phyloP scores from a whole-genome alignment of 1,140 invertebrate species.

The Drosophila asahinai region DNA sequence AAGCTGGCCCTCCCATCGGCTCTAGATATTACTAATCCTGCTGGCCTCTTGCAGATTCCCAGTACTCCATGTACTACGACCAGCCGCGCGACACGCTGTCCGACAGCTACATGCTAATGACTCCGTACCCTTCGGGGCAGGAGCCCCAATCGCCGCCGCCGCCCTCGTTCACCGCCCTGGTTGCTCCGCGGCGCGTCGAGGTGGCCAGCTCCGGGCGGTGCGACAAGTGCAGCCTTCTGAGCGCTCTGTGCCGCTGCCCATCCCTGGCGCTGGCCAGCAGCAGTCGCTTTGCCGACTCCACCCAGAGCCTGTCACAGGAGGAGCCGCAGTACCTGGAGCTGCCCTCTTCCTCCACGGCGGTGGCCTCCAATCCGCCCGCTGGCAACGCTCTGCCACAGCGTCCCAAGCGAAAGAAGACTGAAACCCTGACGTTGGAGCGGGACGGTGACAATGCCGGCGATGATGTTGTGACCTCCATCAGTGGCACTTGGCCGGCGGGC shows the following conservation, averaged over 20 bases:
- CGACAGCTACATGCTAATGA: slow-evolving; percentile 59
- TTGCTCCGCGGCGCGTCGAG: slow-evolving; percentile 34
- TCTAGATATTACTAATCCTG: not conserved
- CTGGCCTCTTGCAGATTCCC: slow-evolving; percentile 29
- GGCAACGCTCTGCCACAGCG: slow-evolving; percentile 46
- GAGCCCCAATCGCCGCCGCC: slow-evolving; percentile 16
- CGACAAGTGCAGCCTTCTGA: slow-evolving; percentile 49
- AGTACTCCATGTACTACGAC: slow-evolving; percentile 39
- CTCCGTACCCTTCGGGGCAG: slow-evolving; percentile 34
- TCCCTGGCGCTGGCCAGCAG: slow-evolving; percentile 17
- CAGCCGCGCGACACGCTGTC: slow-evolving; percentile 36
- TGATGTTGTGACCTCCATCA: slow-evolving; percentile 18
- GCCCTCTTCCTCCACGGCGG: slow-evolving; percentile 59
- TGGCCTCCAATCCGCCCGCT: slow-evolving; percentile 23
- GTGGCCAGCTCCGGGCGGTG: slow-evolving; percentile 34
- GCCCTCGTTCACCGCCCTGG: slow-evolving; percentile 32
- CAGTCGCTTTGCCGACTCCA: slow-evolving; percentile 50
- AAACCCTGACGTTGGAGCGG: slow-evolving; percentile 36
- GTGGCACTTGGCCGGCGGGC: slow-evolving; percentile 57
- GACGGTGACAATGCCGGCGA: slow-evolving; percentile 22
- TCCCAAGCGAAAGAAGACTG: slow-evolving; percentile 68
- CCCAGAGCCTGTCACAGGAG: slow-evolving; percentile 36
- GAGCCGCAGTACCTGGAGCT: slow-evolving; percentile 53
- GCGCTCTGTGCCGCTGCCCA: slow-evolving; percentile 43
- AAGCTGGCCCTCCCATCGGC: slow-evolving; percentile 5